Conservation (phyloP, 2,113 vertebrate genomes). For the Rhinolophus ferrumequinum region DNA sequence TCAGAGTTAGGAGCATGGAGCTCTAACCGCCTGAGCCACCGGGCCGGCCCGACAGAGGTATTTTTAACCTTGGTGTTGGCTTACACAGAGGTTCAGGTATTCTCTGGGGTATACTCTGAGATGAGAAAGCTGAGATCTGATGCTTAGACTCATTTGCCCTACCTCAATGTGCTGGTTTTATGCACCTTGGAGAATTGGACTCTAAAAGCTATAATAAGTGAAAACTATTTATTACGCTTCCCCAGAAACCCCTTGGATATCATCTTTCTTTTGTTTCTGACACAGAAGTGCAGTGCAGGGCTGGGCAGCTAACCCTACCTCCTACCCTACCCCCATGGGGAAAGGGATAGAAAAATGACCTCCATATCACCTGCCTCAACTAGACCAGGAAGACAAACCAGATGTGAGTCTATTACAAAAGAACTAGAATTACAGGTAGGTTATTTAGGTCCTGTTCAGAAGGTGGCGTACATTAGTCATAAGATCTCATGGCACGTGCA, state of each 20-base stretch:
- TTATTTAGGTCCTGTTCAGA: conserved; percentile 36
- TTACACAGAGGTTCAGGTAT: conserved; percentile 47
- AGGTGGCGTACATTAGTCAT: conserved; percentile 64
- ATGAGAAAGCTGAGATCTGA: conserved; percentile 11
- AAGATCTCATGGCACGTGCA: conserved; percentile 8
- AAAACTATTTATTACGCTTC: conserved; percentile 16
- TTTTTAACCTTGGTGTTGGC: conserved; percentile 62
- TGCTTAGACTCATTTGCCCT: neutral
- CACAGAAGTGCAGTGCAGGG: neutral
- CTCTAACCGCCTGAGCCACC: too few relatives aligned
- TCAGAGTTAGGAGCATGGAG: too few relatives aligned
- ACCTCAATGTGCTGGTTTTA: conserved; percentile 1
- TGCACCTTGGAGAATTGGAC: neutral
- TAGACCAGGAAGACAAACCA: conserved; percentile 64
- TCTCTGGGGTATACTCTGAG: conserved; percentile 28
- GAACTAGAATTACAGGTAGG: conserved; percentile 65
- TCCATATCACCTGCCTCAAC: neutral
- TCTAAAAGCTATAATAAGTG: conserved; percentile 33
- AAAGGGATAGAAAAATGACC: neutral
- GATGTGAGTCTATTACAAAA: conserved; percentile 54
- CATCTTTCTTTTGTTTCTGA: conserved; percentile 40
- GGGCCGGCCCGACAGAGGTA: neutral
- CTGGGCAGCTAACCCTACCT: neutral
- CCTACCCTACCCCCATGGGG: neutral
- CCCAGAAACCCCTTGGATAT: neutral